These are phyloP conservation scores for Sebastes melanostomus DNA, from an alignment of 2,797 vertebrate species.

Conservation along the genomic window DNA sequence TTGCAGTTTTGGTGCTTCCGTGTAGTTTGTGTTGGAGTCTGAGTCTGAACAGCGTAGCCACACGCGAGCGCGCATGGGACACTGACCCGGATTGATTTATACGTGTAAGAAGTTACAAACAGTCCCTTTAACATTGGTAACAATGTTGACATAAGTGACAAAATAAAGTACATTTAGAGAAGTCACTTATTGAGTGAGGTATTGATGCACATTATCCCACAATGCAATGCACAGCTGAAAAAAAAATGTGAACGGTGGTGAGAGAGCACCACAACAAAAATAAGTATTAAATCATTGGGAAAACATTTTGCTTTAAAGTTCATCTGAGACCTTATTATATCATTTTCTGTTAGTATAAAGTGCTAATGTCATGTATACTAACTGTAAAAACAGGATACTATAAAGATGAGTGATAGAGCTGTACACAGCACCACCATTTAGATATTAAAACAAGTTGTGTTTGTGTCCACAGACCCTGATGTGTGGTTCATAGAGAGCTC, in stretches of 20 bases:
- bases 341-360: background rate
- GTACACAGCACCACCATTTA: background rate
- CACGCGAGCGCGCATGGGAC: rapidly evolving
- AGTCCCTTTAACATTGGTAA: background rate
- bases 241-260: no score
- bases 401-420: background rate
- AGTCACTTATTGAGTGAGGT: no score
- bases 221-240: no score
- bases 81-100: no score
- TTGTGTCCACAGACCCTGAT: conserved; percentile 80
- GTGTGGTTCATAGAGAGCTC: conserved; percentile 86
- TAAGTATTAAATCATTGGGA: background rate
- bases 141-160: background rate
- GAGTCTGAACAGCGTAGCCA: no score
- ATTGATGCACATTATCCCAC: background rate
- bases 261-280: background rate
- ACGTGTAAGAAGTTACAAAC: no score
- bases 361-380: background rate
- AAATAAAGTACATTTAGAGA: background rate
- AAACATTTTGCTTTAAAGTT: background rate
- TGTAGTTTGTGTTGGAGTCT: no score
- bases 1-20: no score
- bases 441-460: background rate
- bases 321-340: background rate
- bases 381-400: background rate